A percentile compares a stretch with the other conserved stretches of the same genome.
Evolutionary conservation across 2,888 invertebrate genomes (phyloP).

Genomic region (Choreutis nemorana): DNA sequence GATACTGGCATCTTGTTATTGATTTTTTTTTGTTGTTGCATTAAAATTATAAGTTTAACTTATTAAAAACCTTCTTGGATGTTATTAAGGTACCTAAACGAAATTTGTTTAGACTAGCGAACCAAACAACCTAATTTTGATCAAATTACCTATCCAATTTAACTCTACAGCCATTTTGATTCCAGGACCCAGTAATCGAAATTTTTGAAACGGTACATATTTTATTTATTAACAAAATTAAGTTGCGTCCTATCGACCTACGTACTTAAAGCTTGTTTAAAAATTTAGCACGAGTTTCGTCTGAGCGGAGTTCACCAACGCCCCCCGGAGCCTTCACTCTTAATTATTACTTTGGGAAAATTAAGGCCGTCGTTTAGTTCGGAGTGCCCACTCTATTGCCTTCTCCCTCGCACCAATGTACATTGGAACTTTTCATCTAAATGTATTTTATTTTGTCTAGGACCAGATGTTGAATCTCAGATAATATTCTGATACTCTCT

Average conservation of each 20-base stretch:
- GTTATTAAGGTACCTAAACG: no score
- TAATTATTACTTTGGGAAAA: constrained; percentile 68
- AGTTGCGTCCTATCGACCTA: constrained; percentile 57
- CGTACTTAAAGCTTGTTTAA: constrained; percentile 60
- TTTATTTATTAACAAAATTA: constrained; percentile 58
- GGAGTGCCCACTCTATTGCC: constrained; percentile 34
- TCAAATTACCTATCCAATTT: no score
- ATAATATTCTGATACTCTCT: no score
- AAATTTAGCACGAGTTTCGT: constrained; percentile 51
- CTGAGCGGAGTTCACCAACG: constrained; percentile 29
- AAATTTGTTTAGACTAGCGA: no score
- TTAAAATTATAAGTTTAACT: no score
- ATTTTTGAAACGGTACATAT: background rate
- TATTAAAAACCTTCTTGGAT: no score
- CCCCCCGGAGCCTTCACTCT: constrained; percentile 57
- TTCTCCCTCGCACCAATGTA: constrained; percentile 38
- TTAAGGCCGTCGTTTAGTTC: constrained; percentile 65
- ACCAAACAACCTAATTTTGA: no score
- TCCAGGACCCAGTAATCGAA: background rate
- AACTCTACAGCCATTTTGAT: no score
- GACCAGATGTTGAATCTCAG: no score
- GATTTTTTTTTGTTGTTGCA: no score
- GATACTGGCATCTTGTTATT: no score
- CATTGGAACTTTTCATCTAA: constrained; percentile 59
- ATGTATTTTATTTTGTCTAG: constrained; percentile 59